Percentiles rank a stretch among this genome's conserved stretches.
These are phyloP conservation scores for Formica selysi DNA, from an alignment of 1,140 invertebrate genomes.

Conservation along the genomic window DNA sequence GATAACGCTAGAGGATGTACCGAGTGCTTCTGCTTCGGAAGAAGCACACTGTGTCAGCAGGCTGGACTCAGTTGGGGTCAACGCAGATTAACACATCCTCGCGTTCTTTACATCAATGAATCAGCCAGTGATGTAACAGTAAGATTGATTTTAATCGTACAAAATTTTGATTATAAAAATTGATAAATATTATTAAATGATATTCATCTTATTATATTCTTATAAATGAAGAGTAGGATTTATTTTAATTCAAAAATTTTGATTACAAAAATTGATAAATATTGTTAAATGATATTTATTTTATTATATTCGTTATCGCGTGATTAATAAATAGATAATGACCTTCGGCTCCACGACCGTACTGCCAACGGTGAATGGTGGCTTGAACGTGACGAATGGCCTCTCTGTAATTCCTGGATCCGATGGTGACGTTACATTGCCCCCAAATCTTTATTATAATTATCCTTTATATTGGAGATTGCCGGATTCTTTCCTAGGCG, in stretches of 20 bases:
- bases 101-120: conserved; percentile 87
- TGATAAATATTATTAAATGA: no score
- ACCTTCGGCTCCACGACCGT: conserved; percentile 79
- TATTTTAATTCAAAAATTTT: not conserved
- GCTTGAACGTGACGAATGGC: conserved; percentile 88
- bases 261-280: not conserved
- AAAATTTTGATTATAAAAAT: not conserved
- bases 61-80: conserved; percentile 93
- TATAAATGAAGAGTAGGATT: conserved; percentile 78
- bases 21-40: conserved; percentile 95
- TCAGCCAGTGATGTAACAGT: conserved; percentile 86
- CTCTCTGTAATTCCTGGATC: conserved; percentile 90
- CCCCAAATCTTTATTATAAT: conserved; percentile 89
- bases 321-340: conserved; percentile 76
- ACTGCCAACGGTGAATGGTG: conserved; percentile 80
- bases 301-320: not conserved
- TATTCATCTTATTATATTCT: not conserved
- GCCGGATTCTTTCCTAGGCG: conserved; percentile 94
- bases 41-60: conserved; percentile 92
- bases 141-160: conserved; percentile 63
- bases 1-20: conserved; percentile 94
- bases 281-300: not conserved
- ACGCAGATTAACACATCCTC: conserved; percentile 88
- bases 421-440: conserved; percentile 89
- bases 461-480: conserved; percentile 95